A percentile compares a stretch with the other conserved stretches of the same genome.
These are phyloP conservation scores for Andricus curvator DNA, from an alignment of 2,888 invertebrate species.

Conservation along the genomic window DNA sequence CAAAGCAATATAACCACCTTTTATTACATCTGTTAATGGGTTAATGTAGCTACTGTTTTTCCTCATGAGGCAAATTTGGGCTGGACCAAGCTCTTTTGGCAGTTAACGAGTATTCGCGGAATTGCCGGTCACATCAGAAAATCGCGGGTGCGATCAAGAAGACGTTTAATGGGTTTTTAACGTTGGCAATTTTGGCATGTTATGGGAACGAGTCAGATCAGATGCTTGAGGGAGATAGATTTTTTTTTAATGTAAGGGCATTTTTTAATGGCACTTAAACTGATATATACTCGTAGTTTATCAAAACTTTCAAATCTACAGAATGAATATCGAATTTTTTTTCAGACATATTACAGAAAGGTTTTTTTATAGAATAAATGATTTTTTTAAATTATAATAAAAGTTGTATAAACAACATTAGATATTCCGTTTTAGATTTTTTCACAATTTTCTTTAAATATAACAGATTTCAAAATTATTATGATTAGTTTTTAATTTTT, in stretches of 20 bases:
- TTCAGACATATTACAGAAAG: no score
- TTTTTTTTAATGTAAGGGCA: neutral
- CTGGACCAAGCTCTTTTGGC: slow-evolving; percentile 12
- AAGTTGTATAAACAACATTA: no score
- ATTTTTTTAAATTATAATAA: no score
- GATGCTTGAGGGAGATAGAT: neutral
- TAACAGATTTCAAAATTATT: no score
- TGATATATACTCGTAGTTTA: no score
- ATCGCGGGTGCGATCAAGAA: slow-evolving; percentile 28
- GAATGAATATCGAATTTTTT: no score
- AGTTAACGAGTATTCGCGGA: slow-evolving; percentile 35
- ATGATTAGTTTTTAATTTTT: no score
- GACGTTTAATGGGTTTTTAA: slow-evolving; percentile 36
- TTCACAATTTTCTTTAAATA: no score
- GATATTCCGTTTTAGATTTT: no score
- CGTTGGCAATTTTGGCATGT: neutral
- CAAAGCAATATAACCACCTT: slow-evolving; percentile 11
- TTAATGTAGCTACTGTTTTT: slow-evolving; percentile 37
- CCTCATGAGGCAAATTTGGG: slow-evolving; percentile 17
- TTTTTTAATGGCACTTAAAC: neutral
- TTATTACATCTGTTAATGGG: slow-evolving; percentile 8
- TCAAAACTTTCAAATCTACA: no score
- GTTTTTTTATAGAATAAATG: no score
- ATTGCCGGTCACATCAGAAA: slow-evolving; percentile 24
- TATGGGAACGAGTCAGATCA: slow-evolving; percentile 12